phyloP scores from a whole-genome alignment of 2,113 vertebrate genomes.

The Myiozetetes cayanensis region DNA sequence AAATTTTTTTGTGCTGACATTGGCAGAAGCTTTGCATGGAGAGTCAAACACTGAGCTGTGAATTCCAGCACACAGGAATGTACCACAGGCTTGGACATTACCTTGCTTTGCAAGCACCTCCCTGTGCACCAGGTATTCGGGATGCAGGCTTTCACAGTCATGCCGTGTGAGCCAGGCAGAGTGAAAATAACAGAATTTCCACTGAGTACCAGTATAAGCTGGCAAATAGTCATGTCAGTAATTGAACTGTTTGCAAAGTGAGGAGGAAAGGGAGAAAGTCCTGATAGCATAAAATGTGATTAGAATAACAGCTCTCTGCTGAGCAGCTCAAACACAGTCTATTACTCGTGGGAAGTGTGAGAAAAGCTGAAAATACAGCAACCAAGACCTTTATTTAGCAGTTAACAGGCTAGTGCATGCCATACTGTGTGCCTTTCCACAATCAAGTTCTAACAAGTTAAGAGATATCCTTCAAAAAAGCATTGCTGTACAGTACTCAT shows the following conservation, averaged over 20 bases:
- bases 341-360: not conserved
- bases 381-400: slow-evolving; percentile 11
- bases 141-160: fast-evolving
- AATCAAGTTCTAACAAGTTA: slow-evolving; percentile 23
- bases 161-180: not conserved
- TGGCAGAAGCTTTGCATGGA: not conserved
- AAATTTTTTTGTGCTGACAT: not conserved
- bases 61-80: not conserved
- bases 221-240: not conserved
- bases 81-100: not conserved
- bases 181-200: not conserved
- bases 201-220: not conserved
- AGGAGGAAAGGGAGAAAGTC: not conserved
- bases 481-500: not conserved
- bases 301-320: not conserved
- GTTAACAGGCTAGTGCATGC: not conserved
- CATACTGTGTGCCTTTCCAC: not conserved
- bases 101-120: not conserved
- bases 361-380: slow-evolving; percentile 7
- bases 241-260: not conserved
- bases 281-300: not conserved
- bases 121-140: not conserved
- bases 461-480: not conserved
- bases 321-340: not conserved
- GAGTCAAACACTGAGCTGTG: not conserved